These are phyloP conservation scores for Gastracanthus pulcherrimus DNA, from an alignment of 2,888 invertebrate genomes.

Conservation along the genomic window DNA sequence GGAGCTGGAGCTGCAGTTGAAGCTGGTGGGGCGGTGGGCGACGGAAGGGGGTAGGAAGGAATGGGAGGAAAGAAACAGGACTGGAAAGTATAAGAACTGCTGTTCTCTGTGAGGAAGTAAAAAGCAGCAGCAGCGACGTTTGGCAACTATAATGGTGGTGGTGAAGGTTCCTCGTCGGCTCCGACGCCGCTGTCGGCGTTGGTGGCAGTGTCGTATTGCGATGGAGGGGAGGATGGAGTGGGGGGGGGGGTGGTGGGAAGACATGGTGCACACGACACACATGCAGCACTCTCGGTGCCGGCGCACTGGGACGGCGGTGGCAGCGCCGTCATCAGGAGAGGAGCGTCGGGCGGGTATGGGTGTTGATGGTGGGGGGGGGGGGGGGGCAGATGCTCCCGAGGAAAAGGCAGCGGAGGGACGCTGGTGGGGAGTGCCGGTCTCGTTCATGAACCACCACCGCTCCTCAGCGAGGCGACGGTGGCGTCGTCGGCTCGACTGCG, in stretches of 20 bases:
- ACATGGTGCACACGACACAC: background rate
- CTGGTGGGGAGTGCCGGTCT: background rate
- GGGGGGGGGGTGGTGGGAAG: background rate
- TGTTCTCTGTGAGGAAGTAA: background rate
- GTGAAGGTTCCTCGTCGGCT: background rate
- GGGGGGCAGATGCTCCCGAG: background rate
- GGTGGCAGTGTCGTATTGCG: background rate
- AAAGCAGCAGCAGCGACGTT: conserved; percentile 5
- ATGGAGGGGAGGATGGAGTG: background rate
- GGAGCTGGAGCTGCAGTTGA: no score
- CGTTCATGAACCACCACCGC: background rate
- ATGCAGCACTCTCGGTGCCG: background rate
- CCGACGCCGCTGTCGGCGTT: background rate
- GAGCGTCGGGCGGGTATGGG: background rate
- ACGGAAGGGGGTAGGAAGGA: background rate
- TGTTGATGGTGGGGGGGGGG: background rate
- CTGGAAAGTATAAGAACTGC: background rate
- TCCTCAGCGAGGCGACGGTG: background rate
- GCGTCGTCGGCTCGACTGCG: no score
- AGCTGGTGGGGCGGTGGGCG: no score
- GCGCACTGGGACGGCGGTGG: background rate
- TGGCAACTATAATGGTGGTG: conserved; percentile 14
- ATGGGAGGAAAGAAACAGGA: background rate
- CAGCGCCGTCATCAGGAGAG: background rate
- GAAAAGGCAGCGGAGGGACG: no score